Evolutionary conservation across 2,113 vertebrate species (phyloP).

Genomic region (Nothocercus julius): DNA sequence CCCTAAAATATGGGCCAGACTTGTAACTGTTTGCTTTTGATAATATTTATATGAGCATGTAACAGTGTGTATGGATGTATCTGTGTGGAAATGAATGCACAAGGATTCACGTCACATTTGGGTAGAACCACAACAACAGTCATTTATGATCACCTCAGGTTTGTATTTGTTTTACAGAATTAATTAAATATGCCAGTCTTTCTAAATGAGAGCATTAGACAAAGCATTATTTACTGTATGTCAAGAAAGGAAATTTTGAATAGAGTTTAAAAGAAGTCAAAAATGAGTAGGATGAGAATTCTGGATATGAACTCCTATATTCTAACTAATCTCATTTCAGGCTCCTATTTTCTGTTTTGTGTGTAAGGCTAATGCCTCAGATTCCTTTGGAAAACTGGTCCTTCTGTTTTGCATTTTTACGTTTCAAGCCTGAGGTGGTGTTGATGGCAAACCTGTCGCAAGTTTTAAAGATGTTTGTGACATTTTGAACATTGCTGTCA

Average conservation of each 20-base stretch:
- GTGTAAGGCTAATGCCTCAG: neutral
- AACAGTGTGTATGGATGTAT: accelerated
- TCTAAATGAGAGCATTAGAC: neutral
- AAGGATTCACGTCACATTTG: neutral
- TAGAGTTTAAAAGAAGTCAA: neutral
- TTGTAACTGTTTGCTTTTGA: neutral
- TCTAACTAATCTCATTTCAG: neutral
- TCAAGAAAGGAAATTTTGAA: neutral
- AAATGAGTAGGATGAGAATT: neutral
- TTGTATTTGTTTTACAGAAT: neutral
- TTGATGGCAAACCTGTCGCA: neutral
- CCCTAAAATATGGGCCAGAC: neutral
- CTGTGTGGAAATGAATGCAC: neutral
- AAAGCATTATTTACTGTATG: neutral
- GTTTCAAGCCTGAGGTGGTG: neutral
- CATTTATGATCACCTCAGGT: neutral
- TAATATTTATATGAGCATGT: neutral
- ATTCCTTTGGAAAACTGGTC: neutral
- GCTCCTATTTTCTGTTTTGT: neutral
- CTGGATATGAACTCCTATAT: neutral
- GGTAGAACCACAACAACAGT: neutral
- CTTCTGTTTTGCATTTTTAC: neutral
- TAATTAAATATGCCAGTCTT: neutral
- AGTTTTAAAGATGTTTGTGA: constrained; percentile 18
- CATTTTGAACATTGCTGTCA: neutral